A percentile compares a stretch with the other conserved stretches of the same genome.
Evolutionary conservation across 2,888 invertebrate species (phyloP).

Genomic region (Leptogaster cylindrica): DNA sequence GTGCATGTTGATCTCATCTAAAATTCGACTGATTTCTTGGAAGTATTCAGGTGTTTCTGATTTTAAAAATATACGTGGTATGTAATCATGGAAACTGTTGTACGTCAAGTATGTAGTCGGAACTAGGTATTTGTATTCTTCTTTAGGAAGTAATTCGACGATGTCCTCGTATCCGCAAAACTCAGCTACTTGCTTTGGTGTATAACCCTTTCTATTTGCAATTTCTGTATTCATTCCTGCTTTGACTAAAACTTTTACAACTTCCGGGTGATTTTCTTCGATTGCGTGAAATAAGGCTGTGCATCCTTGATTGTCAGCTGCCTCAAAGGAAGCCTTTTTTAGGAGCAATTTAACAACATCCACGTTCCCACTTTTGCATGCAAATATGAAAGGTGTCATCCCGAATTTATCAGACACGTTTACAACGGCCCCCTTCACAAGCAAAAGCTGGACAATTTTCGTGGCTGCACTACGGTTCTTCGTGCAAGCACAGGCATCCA

Average conservation of each 20-base stretch:
- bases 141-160: conserved; percentile 54
- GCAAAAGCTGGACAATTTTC: conserved; percentile 53
- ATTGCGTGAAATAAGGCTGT: conserved; percentile 60
- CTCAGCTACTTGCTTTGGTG: conserved; percentile 57
- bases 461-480: conserved; percentile 50
- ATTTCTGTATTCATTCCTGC: conserved; percentile 49
- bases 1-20: conserved; percentile 53
- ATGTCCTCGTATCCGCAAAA: conserved; percentile 58
- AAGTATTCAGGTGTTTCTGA: conserved; percentile 60
- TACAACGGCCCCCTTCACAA: conserved; percentile 53
- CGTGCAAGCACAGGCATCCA: conserved; percentile 55
- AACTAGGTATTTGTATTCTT: conserved; percentile 51
- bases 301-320: conserved; percentile 57
- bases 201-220: conserved; percentile 57
- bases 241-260: conserved; percentile 54
- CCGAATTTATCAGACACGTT: conserved; percentile 59
- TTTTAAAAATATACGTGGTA: conserved; percentile 58
- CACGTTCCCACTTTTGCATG: conserved; percentile 55
- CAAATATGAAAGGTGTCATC: conserved; percentile 59
- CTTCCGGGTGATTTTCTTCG: conserved; percentile 56
- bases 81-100: conserved; percentile 55
- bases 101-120: conserved; percentile 56
- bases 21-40: conserved; percentile 56
- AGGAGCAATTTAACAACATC: conserved; percentile 53
- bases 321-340: conserved; percentile 55